phyloP scores from a whole-genome alignment of 2,113 vertebrate species.

The Amazona vittata region DNA sequence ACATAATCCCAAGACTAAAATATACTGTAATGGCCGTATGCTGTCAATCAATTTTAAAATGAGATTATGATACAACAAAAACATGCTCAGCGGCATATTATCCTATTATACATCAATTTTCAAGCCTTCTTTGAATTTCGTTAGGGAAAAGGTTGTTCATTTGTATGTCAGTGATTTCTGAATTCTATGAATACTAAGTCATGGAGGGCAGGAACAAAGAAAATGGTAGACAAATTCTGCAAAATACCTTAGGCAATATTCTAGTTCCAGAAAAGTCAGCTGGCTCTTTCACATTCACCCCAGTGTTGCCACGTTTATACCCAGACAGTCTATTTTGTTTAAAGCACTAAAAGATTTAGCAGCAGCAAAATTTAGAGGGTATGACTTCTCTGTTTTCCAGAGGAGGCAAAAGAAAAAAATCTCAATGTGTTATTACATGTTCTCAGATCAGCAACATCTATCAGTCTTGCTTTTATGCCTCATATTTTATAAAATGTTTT shows the following conservation, averaged over 20 bases:
- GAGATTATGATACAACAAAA: slow-evolving; percentile 38
- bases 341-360: slow-evolving; percentile 14
- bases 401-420: neutral
- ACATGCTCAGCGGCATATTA: neutral
- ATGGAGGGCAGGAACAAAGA: slow-evolving; percentile 14
- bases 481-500: neutral
- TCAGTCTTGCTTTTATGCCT: neutral
- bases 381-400: neutral
- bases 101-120: slow-evolving; percentile 13
- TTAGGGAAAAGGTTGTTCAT: neutral
- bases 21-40: neutral
- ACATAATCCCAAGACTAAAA: slow-evolving; percentile 22
- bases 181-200: slow-evolving; percentile 14
- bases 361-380: neutral
- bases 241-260: neutral
- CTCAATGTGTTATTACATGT: neutral
- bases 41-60: slow-evolving; percentile 53
- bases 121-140: neutral
- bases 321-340: neutral
- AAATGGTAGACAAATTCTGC: neutral
- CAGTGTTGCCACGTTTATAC: neutral
- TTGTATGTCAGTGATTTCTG: neutral
- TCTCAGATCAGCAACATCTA: neutral
- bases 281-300: neutral
- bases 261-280: neutral